A percentile compares a stretch with the other conserved stretches of the same genome.
These are phyloP conservation scores for Apodemia hepburni DNA, from an alignment of 2,888 invertebrate genomes.

Conservation along the genomic window DNA sequence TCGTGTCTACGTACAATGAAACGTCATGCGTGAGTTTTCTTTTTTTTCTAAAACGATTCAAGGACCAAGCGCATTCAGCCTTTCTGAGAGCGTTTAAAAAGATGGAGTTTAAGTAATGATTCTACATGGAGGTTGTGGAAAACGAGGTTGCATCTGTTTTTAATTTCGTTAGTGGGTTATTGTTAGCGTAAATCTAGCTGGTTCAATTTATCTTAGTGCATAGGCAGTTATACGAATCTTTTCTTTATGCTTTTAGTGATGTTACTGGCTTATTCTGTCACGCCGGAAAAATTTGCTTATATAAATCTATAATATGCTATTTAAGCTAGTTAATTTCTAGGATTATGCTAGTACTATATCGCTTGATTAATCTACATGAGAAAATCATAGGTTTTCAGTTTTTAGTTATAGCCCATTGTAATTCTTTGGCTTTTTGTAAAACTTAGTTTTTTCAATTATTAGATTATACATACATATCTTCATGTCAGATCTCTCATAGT, in stretches of 20 bases:
- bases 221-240: constrained; percentile 31
- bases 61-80: constrained; percentile 65
- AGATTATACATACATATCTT: too few species aligned
- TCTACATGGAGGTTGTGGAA: constrained; percentile 43
- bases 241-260: constrained; percentile 33
- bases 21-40: constrained; percentile 67
- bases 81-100: constrained; percentile 58
- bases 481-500: too few species aligned
- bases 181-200: constrained; percentile 38
- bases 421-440: too few species aligned
- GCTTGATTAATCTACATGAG: background rate
- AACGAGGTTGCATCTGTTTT: constrained; percentile 44
- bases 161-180: constrained; percentile 56
- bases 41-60: constrained; percentile 53
- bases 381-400: background rate
- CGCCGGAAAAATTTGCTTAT: constrained; percentile 16
- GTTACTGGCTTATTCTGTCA: constrained; percentile 30
- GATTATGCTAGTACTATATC: background rate
- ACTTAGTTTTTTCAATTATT: too few species aligned
- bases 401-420: background rate
- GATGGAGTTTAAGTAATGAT: constrained; percentile 75
- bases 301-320: background rate
- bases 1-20: constrained; percentile 71
- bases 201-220: constrained; percentile 36
- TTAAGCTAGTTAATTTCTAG: background rate